A percentile compares a stretch with the other conserved stretches of the same genome.
Conservation (phyloP, 2,113 vertebrate species). For the Corythornis cristatus region DNA sequence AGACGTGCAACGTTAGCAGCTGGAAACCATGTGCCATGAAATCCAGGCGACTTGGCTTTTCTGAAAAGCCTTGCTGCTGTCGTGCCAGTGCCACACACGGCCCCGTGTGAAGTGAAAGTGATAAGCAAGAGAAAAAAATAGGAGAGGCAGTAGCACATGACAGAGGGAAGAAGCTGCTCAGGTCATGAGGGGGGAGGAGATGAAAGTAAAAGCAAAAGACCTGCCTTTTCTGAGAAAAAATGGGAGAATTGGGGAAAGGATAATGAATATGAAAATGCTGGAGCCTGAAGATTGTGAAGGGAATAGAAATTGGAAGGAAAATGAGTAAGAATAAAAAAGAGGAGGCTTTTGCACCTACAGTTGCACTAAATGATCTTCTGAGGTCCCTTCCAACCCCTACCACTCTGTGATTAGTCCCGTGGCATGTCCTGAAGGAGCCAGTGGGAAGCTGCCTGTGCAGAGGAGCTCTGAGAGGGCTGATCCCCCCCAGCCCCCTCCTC, state of each 20-base stretch:
- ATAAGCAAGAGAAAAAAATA: not conserved
- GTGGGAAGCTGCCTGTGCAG: not conserved
- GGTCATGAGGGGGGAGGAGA: not conserved
- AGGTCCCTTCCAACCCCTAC: too few species aligned
- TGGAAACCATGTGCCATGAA: not conserved
- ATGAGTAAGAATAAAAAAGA: not conserved
- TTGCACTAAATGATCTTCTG: too few species aligned
- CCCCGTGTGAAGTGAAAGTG: not conserved
- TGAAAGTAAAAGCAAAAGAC: constrained; percentile 11
- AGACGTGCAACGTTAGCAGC: not conserved
- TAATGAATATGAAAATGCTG: not conserved
- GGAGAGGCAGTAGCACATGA: not conserved
- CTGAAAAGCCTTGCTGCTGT: not conserved
- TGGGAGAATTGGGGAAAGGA: not conserved
- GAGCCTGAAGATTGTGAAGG: not conserved
- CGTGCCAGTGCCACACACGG: not conserved
- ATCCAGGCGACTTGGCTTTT: not conserved
- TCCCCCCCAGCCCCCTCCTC: accelerated
- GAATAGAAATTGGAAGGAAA: not conserved
- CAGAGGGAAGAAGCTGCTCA: not conserved
- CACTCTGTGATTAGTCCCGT: not conserved
- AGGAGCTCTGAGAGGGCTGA: not conserved
- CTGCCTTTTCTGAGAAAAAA: not conserved
- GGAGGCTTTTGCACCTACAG: accelerated
- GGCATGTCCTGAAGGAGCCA: not conserved